Evolutionary conservation across 2,797 vertebrate genomes (phyloP).

Genomic region (Halcyon leucocephala): DNA sequence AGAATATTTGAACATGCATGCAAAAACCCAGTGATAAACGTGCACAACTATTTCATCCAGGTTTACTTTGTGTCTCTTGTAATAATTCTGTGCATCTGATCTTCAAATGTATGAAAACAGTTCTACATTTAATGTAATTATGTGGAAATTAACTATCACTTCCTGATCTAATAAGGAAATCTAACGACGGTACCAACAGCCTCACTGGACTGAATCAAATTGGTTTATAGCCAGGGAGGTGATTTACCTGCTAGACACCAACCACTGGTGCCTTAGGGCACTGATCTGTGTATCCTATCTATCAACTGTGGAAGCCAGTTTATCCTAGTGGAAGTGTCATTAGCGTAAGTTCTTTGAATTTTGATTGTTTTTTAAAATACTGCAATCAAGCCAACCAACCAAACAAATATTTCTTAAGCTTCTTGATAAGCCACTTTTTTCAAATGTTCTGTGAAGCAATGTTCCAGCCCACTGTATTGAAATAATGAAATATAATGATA

Average conservation of each 20-base stretch:
- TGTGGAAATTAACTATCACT: neutral
- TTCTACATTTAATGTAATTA: neutral
- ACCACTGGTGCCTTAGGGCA: neutral
- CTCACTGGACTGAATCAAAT: neutral
- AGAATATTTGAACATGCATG: neutral
- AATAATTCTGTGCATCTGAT: neutral
- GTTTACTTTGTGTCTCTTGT: neutral
- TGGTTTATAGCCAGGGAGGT: neutral
- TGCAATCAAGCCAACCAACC: neutral
- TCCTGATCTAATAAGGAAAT: neutral
- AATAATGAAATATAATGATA: neutral
- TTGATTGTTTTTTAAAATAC: neutral
- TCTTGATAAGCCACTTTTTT: neutral
- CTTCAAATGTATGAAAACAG: neutral
- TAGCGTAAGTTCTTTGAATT: neutral
- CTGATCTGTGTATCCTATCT: neutral
- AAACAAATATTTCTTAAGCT: neutral
- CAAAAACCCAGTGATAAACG: neutral
- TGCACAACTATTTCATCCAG: neutral
- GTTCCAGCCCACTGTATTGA: neutral
- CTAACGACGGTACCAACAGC: neutral
- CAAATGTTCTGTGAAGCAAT: neutral
- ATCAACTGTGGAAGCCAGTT: neutral
- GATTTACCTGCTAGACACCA: neutral
- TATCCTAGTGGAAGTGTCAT: neutral